phyloP scores from a whole-genome alignment of 2,113 vertebrate species.

The Phasianus colchicus region DNA sequence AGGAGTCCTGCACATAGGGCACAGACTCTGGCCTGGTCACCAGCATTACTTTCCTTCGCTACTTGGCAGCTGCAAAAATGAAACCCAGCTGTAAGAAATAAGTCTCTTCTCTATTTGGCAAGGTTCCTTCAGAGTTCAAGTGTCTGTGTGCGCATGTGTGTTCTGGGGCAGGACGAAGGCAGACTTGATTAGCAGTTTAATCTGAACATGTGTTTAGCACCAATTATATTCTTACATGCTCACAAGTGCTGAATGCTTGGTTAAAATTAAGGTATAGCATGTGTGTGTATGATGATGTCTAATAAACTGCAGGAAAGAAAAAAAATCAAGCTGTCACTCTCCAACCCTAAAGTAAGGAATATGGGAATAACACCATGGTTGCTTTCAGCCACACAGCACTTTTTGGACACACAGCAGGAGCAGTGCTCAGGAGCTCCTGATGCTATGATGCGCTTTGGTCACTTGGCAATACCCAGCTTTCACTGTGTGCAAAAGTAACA shows the following conservation, averaged over 20 bases:
- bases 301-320: not conserved
- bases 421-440: not conserved
- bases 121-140: not conserved
- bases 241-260: not conserved
- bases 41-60: conserved; percentile 40
- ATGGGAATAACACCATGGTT: fast-evolving
- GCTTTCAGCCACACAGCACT: not conserved
- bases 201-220: not conserved
- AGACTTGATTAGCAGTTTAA: not conserved
- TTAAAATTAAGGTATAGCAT: not conserved
- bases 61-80: conserved; percentile 46
- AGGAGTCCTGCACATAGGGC: not conserved
- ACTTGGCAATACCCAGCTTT: not conserved
- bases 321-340: not conserved
- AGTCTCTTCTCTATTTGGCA: conserved; percentile 26
- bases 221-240: not conserved
- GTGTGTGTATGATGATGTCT: not conserved
- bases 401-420: not conserved
- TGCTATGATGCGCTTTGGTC: not conserved
- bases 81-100: conserved; percentile 37
- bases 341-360: not conserved
- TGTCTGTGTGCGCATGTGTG: not conserved
- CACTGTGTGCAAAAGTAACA: conserved; percentile 8
- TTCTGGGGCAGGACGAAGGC: not conserved
- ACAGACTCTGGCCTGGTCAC: conserved; percentile 38